A percentile compares a stretch with the other conserved stretches of the same genome.
phyloP scores from a whole-genome alignment of 1,140 invertebrate species.

The Drosophila nigrodunni region DNA sequence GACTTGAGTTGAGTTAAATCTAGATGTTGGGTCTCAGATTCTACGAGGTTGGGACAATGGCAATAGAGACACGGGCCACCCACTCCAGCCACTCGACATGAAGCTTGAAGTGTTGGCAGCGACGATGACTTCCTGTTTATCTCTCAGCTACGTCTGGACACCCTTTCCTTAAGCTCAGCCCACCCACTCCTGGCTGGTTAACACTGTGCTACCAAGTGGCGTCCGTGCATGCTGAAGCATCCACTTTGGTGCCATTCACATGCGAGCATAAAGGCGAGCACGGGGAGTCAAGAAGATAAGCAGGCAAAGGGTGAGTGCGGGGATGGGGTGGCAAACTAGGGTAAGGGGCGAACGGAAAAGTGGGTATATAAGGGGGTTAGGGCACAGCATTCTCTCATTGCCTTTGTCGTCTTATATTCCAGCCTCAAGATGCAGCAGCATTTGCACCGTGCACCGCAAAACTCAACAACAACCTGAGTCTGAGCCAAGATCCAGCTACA shows the following conservation, averaged over 20 bases:
- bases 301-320: neutral
- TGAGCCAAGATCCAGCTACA: constrained; percentile 26
- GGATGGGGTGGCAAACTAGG: neutral
- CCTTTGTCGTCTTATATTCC: constrained; percentile 63
- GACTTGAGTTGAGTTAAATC: neutral
- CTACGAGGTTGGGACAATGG: constrained; percentile 42
- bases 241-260: constrained; percentile 79
- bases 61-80: constrained; percentile 26
- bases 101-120: constrained; percentile 73
- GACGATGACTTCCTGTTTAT: constrained; percentile 80
- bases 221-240: constrained; percentile 81
- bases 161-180: neutral
- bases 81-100: constrained; percentile 69
- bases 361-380: no score
- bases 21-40: neutral
- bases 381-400: constrained; percentile 7
- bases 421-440: constrained; percentile 41
- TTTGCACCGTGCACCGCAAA: constrained; percentile 37
- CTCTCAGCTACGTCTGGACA: constrained; percentile 59
- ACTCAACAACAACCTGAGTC: constrained; percentile 30
- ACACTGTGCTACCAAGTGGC: constrained; percentile 55
- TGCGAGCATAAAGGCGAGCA: neutral
- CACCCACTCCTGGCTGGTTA: neutral
- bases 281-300: neutral
- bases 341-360: neutral